Base-by-base conservation (phyloP, 2,888 invertebrate species). In the Cantharis rufa region DNA sequence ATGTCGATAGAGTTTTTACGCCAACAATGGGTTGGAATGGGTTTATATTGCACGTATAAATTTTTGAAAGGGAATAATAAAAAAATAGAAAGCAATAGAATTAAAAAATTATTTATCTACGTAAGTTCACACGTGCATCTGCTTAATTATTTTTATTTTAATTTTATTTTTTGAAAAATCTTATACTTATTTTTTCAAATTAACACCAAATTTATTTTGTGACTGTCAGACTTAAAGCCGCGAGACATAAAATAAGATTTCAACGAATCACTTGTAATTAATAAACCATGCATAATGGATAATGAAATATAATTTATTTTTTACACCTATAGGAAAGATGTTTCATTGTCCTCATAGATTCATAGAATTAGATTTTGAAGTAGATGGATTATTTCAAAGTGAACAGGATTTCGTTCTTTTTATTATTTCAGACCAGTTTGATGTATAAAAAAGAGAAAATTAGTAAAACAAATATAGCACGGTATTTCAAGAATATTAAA, bases 401-500 rank as follows among this genome's bases (percentile, higher is more conserved):
- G 48, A 48, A 48, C 48, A 48, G 48, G 48, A 48, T 48, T 48
- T n/a, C 2, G 48, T 48, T 48, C n/a, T n/a, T 48, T 48, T 48
- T n/a, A 48, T 48, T 48, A n/a, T 48, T 48, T n/a, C n/a, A n/a
- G 48, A 48, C 48, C 48, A 48, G 48, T 48, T 48, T 48, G 48
- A n/a, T 48, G 9, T n/a, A 48, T 48, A 48, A 48, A 48, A 48
- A 48, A 48, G 80, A 80, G 76, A 79, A 80, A 81, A 81, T 82
- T 81, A 80, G 78, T 78, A 81, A 82, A 82, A 80, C 82, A 82
- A 82, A 82, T 82, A 82, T 82, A 79, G 78, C 82, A 80, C 78
- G 79, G 64, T 79, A 81, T 76, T 81, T 82, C 79, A 79, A 76
- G 76, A 73, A 68, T 70, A 76, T 72, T 71, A 78, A 76, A 79